These are phyloP conservation scores for Diabrotica balteata DNA, from an alignment of 2,888 invertebrate species.

Conservation along the genomic window DNA sequence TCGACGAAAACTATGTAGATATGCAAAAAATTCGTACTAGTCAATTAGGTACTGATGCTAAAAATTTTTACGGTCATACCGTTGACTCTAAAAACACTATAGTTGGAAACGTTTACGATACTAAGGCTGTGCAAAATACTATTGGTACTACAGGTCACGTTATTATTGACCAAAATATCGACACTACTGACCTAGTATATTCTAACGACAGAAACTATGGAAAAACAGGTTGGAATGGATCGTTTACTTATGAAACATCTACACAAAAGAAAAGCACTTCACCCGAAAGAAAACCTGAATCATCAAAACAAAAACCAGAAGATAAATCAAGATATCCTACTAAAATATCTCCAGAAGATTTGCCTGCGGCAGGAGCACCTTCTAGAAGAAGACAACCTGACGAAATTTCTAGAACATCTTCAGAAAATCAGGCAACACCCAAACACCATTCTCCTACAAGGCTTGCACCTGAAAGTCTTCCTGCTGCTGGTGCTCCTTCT, in stretches of 20 bases:
- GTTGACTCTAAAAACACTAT: constrained; percentile 50
- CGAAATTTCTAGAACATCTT: not conserved
- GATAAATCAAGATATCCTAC: constrained; percentile 5
- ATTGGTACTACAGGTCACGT: constrained; percentile 60
- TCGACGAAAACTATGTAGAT: constrained; percentile 51
- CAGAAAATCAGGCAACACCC: constrained; percentile 4
- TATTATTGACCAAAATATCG: constrained; percentile 61
- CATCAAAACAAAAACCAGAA: not conserved
- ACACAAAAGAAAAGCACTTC: constrained; percentile 15
- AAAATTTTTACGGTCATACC: constrained; percentile 54
- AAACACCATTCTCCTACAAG: constrained; percentile 6
- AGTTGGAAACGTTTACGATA: constrained; percentile 55
- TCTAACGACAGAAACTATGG: constrained; percentile 58
- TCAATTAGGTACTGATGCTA: constrained; percentile 49
- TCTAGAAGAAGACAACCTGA: constrained; percentile 19
- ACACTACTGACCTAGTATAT: constrained; percentile 56
- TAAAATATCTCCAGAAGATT: constrained; percentile 23
- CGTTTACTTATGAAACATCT: constrained; percentile 55
- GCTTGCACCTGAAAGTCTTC: constrained; percentile 11
- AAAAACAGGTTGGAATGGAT: constrained; percentile 59
- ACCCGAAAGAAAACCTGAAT: constrained; percentile 18
- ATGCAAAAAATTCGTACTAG: constrained; percentile 46
- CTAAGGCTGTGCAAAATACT: constrained; percentile 56
- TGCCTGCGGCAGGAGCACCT: constrained; percentile 32
- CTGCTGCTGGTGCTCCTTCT: constrained; percentile 18